Conservation (phyloP, 2,888 invertebrate species). For the Stegana nigrithorax region DNA sequence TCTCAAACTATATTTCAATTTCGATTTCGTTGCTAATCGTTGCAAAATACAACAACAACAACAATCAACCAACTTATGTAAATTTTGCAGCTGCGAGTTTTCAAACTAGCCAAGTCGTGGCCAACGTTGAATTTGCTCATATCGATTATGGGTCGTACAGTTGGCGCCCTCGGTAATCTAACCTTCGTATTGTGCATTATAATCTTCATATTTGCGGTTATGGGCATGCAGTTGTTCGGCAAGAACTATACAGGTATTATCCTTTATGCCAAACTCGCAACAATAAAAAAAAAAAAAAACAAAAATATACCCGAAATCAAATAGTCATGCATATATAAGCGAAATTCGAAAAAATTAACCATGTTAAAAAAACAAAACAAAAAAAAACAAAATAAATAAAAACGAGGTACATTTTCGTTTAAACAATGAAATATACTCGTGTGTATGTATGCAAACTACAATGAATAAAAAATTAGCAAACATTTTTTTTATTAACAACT, state of each 20-base stretch:
- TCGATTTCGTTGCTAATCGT: not conserved
- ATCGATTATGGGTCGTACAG: slow-evolving; percentile 97
- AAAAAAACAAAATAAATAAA: no score
- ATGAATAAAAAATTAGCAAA: no score
- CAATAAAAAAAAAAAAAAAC: slow-evolving; percentile 18
- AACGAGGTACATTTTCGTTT: no score
- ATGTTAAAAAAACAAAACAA: not conserved
- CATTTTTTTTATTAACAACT: no score
- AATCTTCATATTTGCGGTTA: slow-evolving; percentile 99
- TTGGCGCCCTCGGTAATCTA: slow-evolving; percentile 97
- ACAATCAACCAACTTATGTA: not conserved
- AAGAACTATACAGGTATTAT: slow-evolving; percentile 86
- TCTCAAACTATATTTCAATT: not conserved
- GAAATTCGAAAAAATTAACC: not conserved
- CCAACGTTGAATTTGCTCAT: slow-evolving; percentile 97
- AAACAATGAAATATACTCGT: no score
- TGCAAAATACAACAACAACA: no score
- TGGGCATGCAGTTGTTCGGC: slow-evolving; percentile 99
- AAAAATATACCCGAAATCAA: not conserved
- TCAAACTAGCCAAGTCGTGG: slow-evolving; percentile 99
- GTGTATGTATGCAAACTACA: not conserved
- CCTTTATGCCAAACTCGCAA: slow-evolving; percentile 62
- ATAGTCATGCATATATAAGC: not conserved
- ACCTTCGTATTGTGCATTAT: slow-evolving; percentile 98
- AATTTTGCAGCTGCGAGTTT: slow-evolving; percentile 87